Evolutionary conservation across 2,888 invertebrate species (phyloP).

Genomic region (Ectropis crepuscularia): DNA sequence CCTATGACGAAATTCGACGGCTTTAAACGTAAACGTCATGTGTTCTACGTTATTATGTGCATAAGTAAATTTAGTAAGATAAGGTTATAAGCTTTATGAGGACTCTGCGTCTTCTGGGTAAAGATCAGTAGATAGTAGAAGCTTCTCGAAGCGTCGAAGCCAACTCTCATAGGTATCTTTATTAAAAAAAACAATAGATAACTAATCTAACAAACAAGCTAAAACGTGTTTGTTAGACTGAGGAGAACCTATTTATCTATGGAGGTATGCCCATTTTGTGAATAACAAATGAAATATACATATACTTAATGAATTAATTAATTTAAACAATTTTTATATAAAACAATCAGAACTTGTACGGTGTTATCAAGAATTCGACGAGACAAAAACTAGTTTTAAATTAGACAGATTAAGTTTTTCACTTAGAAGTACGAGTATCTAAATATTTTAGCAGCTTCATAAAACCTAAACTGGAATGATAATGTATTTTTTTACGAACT

Average conservation of each 20-base stretch:
- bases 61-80: too few relatives aligned
- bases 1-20: too few relatives aligned
- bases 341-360: not conserved
- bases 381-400: not conserved
- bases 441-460: not conserved
- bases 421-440: not conserved
- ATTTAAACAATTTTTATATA: not conserved
- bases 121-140: too few relatives aligned
- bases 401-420: not conserved
- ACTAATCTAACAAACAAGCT: not conserved
- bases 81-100: too few relatives aligned
- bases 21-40: too few relatives aligned
- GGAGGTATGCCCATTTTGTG: not conserved
- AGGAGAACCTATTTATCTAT: not conserved
- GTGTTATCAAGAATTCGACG: conserved; percentile 1
- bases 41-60: too few relatives aligned
- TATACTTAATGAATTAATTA: not conserved
- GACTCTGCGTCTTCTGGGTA: too few relatives aligned
- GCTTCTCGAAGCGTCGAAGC: too few relatives aligned
- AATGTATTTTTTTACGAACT: not conserved
- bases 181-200: not conserved
- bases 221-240: not conserved
- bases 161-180: too few relatives aligned
- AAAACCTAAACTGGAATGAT: not conserved
- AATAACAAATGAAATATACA: not conserved